Percentiles rank a stretch among this genome's conserved stretches.
Evolutionary conservation across 2,797 vertebrate genomes (phyloP).

Genomic region (Prionace glauca): DNA sequence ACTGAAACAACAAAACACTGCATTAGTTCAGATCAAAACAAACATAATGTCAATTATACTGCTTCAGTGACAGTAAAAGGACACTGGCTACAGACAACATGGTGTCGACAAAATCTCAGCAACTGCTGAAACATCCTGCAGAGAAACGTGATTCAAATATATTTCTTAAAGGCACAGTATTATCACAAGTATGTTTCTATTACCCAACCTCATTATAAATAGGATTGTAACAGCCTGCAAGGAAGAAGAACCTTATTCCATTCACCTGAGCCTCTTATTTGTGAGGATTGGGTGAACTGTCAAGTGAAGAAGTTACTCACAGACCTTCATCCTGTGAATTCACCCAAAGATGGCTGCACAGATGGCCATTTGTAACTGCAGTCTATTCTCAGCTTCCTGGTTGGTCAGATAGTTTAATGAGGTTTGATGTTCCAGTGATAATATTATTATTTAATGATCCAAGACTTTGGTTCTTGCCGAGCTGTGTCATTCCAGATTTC

Average conservation of each 20-base stretch:
- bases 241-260: neutral
- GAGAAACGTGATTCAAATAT: too few relatives aligned
- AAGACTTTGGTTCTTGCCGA: neutral
- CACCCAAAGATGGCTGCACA: neutral
- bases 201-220: neutral
- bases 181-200: neutral
- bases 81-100: too few relatives aligned
- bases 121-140: too few relatives aligned
- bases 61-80: neutral
- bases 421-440: neutral
- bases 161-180: too few relatives aligned
- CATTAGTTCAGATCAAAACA: too few relatives aligned
- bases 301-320: neutral
- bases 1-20: too few relatives aligned
- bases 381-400: too few relatives aligned
- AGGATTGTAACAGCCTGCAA: neutral
- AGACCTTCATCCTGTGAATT: neutral
- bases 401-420: neutral
- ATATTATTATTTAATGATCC: neutral
- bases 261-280: neutral
- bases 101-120: too few relatives aligned
- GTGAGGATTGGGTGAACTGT: neutral
- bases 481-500: neutral
- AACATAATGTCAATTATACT: too few relatives aligned
- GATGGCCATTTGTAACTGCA: neutral